phyloP scores from a whole-genome alignment of 2,888 invertebrate genomes.

The Calliphora vomitoria region DNA sequence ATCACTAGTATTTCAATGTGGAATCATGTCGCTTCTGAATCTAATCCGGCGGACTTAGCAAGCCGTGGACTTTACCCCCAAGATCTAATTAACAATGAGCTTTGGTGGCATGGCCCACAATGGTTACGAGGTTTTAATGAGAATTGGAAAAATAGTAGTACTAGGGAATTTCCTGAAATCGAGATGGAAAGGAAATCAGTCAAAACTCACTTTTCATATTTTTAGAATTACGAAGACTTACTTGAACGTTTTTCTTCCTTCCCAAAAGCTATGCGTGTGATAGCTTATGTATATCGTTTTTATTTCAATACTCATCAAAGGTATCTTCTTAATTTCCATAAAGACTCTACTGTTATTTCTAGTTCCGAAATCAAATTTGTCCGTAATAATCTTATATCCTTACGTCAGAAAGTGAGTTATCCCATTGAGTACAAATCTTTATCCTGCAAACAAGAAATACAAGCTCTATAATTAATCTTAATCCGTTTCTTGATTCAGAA shows the following conservation, averaged over 20 bases:
- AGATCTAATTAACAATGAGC: not conserved
- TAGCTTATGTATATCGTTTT: constrained; percentile 58
- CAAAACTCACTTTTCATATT: constrained; percentile 16
- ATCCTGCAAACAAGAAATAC: constrained; percentile 24
- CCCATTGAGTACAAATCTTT: constrained; percentile 38
- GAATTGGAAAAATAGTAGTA: not conserved
- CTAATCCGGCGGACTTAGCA: constrained; percentile 67
- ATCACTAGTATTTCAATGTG: not conserved
- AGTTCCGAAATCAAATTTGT: constrained; percentile 10
- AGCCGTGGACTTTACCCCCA: not conserved
- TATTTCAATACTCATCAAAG: constrained; percentile 5
- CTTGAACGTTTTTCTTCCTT: constrained; percentile 54
- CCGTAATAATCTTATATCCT: not conserved
- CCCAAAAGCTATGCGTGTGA: constrained; percentile 38
- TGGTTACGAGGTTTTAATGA: not conserved
- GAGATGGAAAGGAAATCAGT: constrained; percentile 45
- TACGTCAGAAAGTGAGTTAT: constrained; percentile 7
- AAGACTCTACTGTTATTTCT: not conserved
- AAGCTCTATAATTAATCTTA: constrained; percentile 51
- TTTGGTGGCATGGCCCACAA: not conserved
- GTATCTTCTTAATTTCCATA: not conserved
- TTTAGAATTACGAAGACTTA: not conserved
- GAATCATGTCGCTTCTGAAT: constrained; percentile 13
- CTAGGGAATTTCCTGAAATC: not conserved
- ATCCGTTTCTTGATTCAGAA: constrained; percentile 8